Base-by-base conservation (phyloP, 2,113 vertebrate species). In the Xenopus laevis region DNA sequence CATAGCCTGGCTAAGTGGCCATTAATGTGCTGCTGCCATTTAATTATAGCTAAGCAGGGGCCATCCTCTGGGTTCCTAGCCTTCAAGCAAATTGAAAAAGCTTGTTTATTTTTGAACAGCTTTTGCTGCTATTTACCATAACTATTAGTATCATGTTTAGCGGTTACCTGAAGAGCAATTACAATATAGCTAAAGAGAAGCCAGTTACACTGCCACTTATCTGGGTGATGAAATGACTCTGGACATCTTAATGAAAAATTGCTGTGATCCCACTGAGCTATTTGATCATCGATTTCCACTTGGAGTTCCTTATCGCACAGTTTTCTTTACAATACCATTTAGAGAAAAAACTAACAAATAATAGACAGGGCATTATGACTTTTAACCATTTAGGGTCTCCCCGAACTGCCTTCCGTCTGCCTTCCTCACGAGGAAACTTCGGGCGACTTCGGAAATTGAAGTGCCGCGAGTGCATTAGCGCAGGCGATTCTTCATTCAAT, bases 251-350 rank as follows among this genome's bases (percentile, higher is more conserved):
- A 86, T 83, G 84, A 80, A 71, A 79, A 76, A 79, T 0, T 0
- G 21, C 72, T 63, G 6, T 0, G 58, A 21, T 82, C 68, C 81
- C 72, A 53, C 10, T 59, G 79, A 83, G 79, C 65, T 81, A 71
- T 78, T 79, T 80, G 83, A 81, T 67, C 55, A 53, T 76, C 57
- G 82, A 76, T 82, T 88, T 87, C 82, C 83, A 81, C 84, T 57
- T 68, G 80, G 85, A 79, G 78, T 79, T 58, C 62, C 72, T 73
- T 71, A 79, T 83, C 80, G 83, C 79, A 80, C 70, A 60, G 10
- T 12, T 78, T 2, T 74, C 79, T 64, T 79, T 44, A 27, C 65
- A 71, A 83, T 79, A 70, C 52, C 21, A 21, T 52, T 40, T 40
- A 5, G 8, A 40, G 33, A 40, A 44, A 33, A 75, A 78, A 57